Evolutionary conservation across 2,797 vertebrate genomes (phyloP).

Genomic region (Hoplostethus atlanticus): DNA sequence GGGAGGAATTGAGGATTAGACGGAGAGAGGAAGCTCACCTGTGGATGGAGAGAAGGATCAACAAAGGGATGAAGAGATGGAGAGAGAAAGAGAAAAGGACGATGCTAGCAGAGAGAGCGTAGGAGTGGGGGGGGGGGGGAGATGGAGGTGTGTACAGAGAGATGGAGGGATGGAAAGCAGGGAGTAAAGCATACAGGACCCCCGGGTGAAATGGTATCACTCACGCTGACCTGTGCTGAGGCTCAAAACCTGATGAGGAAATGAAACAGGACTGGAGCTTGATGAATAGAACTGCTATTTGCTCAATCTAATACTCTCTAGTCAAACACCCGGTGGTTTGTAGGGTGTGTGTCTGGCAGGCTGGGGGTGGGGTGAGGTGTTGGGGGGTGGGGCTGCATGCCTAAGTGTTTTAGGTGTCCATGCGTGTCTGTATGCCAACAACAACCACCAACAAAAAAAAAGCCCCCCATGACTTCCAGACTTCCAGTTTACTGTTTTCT

Average conservation of each 20-base stretch:
- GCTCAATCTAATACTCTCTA: conserved; percentile 67
- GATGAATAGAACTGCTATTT: conserved; percentile 73
- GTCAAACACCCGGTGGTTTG: conserved; percentile 57
- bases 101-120: background rate
- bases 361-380: background rate
- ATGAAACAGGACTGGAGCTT: conserved; percentile 56
- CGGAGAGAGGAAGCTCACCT: background rate
- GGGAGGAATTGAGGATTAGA: conserved; percentile 43
- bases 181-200: conserved; percentile 60
- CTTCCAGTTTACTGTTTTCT: background rate
- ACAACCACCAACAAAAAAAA: background rate
- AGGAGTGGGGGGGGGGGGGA: conserved; percentile 12
- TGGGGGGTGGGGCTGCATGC: conserved; percentile 9
- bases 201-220: conserved; percentile 53
- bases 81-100: background rate
- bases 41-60: background rate
- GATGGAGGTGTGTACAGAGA: conserved; percentile 25
- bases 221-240: conserved; percentile 58
- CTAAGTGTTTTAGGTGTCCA: conserved; percentile 31
- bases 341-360: conserved; percentile 22
- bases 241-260: conserved; percentile 56
- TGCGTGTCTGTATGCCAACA: conserved; percentile 37
- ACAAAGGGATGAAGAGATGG: background rate
- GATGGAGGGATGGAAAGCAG: conserved; percentile 23
- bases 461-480: conserved; percentile 2